Base-by-base conservation (phyloP, 2,797 vertebrate species). In the Crax fasciolata region DNA sequence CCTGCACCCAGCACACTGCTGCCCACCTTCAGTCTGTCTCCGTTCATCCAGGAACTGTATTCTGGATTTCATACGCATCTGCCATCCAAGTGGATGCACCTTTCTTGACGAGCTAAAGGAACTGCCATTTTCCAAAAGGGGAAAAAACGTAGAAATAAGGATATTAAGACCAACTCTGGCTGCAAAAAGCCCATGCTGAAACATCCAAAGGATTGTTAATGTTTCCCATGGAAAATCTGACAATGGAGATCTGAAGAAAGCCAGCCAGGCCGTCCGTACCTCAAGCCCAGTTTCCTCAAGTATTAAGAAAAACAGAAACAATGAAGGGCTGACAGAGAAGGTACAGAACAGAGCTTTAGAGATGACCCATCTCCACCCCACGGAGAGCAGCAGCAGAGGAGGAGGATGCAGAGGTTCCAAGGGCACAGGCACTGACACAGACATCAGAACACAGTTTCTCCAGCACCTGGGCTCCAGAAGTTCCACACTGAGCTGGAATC, bases 331-430 rank as follows among this genome's bases (percentile, higher is more conserved):
- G 13, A 27, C 24, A 84, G 23, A 65, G 25, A 79, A 11, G 1
- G 13, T 35, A 46, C 3, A 70, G 72, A 87, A 57, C n/a, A 51
- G 25, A 23, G 24, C 21, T 39, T 70, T 20, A 49, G 39, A 80
- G 80, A 4, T 4, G 2, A 82, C 24, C 19, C 15, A 63, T 12
- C 11, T 55, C 25, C 38, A 35, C 10, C 44, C 24, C 55, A 57
- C 0, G 9, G 23, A 75, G 41, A 54, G 14, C 62, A 74, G n/a
- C 51, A 9, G 16, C 5, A 49, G 58, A 79, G 14, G 57, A 35
- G 17, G 11, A 8, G 10, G 19, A 0, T 0, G 15, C 35, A 57
- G 24, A 75, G 41, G 24, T 51, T 52, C 44, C 0, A 0, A 38
- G 38, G 14, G 10, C 54, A 57, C 5, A 10, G 76, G 18, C 66